Conservation (phyloP, 2,113 vertebrate species). For the Melozone crissalis region DNA sequence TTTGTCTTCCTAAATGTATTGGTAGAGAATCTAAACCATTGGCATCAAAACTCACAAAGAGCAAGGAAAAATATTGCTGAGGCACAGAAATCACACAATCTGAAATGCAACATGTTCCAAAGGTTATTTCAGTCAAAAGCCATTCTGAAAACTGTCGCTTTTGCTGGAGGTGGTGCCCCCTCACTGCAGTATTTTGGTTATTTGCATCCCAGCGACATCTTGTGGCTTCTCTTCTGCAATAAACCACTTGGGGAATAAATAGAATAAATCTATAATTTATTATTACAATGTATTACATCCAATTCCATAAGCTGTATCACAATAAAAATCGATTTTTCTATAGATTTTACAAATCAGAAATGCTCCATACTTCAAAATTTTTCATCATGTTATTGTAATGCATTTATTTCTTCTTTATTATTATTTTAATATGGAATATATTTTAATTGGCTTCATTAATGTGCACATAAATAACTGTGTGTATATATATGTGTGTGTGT, state of each 20-base stretch:
- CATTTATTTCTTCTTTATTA: background rate
- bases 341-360: background rate
- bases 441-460: background rate
- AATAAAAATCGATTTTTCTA: background rate
- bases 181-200: background rate
- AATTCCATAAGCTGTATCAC: too few species aligned
- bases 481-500: accelerated
- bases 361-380: accelerated
- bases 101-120: accelerated
- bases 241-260: too few species aligned
- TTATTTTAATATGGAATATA: background rate
- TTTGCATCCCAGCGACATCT: constrained; percentile 44
- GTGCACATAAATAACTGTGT: accelerated
- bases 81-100: accelerated
- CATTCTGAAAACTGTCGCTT: background rate
- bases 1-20: background rate
- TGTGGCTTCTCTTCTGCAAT: background rate
- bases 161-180: background rate
- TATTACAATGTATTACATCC: accelerated
- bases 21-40: background rate
- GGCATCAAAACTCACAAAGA: background rate
- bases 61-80: background rate
- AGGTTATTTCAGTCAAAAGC: background rate
- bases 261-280: accelerated
- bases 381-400: background rate